Percentiles rank a stretch among this genome's conserved stretches.
These are phyloP conservation scores for Lasioglossum villosulum DNA, from an alignment of 2,888 invertebrate genomes.

Conservation along the genomic window DNA sequence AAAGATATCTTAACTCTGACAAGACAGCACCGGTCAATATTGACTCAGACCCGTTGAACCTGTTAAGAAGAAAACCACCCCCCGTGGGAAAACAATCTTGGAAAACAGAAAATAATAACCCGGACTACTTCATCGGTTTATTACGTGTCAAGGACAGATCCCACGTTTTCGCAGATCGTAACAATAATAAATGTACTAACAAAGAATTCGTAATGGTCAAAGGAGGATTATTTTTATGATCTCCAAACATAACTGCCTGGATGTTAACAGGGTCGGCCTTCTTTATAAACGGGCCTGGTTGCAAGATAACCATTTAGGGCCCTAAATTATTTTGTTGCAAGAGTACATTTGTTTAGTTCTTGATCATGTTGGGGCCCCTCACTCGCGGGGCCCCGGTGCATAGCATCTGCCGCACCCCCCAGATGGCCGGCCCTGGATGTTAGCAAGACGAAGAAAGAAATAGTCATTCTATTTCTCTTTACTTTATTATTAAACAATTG, in stretches of 20 bases:
- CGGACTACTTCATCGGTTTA: neutral
- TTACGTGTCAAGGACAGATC: neutral
- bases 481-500: no score
- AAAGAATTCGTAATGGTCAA: neutral
- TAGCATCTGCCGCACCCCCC: no score
- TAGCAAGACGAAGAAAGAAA: neutral
- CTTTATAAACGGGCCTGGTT: no score
- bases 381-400: no score
- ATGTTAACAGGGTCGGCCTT: no score
- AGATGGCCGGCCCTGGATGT: no score
- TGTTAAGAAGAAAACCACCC: neutral
- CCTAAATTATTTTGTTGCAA: no score
- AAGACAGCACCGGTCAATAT: neutral
- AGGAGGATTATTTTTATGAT: neutral
- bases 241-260: neutral
- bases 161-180: neutral
- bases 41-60: neutral
- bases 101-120: neutral
- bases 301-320: no score
- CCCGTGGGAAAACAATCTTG: neutral
- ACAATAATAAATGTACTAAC: neutral
- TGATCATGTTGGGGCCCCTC: no score
- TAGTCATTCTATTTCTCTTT: neutral
- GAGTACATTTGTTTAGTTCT: no score
- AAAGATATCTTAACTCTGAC: neutral